Evolutionary conservation across 2,797 vertebrate species (phyloP), one percentile per base, ranked within the genome.

Genomic region (Pipistrellus kuhlii): DNA sequence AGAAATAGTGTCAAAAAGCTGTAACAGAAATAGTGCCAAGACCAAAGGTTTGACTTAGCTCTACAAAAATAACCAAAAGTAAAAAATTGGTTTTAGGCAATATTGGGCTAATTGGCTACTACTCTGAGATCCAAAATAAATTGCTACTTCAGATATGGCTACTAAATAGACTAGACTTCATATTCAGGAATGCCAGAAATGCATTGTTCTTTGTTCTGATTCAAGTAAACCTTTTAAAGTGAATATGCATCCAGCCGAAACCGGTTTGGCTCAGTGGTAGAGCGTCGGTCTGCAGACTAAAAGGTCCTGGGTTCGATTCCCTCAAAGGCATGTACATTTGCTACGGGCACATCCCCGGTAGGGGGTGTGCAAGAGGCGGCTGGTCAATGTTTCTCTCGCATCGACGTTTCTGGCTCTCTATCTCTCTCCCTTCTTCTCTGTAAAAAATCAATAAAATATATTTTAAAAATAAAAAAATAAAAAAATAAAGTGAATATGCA

Each of bases 1-100:
- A 91, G 88, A 97, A 80, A 87, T 35, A 66, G 21, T 85, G 88
- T 93, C 69, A 92, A 94, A n/a, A 94, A 85, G 71, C 35, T 86
- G 73, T 95, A 92, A 55, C 1, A 91, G 88, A 97, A 80, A 87
- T 35, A 66, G 21, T 85, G 88, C 94, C 69, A 92, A 94, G 71
- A 35, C 69, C 72, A 90, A 68, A 81, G 51, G 25, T 91, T 93
- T 93, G 71, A 78, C 21, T 94, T 84, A 4, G 7, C 51, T 91
- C 94, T 38, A 91, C 89, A 85, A 75, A 93, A 57, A 96, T 55
- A 21, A 73, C 82, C 30, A 75, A 71, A 85, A 88, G 5, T 21
- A 25, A 96, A 73, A 25, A 78, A 23, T 8, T 66, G 53, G 9
- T 80, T 95, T 92, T 53, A 94, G 91, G 78, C 76, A 23, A 6